Evolutionary conservation across 1,140 invertebrate species (phyloP).

Genomic region (Hydropsyche tenuis): DNA sequence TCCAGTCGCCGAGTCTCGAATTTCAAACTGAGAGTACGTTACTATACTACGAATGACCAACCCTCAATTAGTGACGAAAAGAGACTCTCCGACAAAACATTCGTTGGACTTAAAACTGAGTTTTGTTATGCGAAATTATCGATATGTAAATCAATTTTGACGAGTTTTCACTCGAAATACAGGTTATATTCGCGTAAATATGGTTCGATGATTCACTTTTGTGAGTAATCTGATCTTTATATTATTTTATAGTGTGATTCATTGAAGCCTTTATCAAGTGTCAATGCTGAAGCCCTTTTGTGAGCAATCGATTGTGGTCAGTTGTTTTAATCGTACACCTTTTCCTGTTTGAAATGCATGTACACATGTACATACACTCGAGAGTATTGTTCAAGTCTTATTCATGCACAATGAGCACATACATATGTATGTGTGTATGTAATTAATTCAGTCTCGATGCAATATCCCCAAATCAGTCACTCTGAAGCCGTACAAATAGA

Average conservation of each 20-base stretch:
- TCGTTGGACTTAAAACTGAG: no score
- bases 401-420: no score
- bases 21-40: background rate
- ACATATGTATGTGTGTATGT: background rate
- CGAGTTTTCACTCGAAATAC: no score
- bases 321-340: no score
- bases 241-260: conserved; percentile 15
- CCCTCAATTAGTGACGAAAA: background rate
- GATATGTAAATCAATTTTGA: no score
- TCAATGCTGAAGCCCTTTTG: background rate
- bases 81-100: background rate
- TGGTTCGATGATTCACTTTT: background rate
- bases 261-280: background rate
- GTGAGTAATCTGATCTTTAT: conserved; percentile 11
- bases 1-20: background rate
- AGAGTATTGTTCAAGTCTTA: no score
- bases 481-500: conserved; percentile 17
- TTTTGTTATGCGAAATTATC: no score
- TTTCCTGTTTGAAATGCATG: no score
- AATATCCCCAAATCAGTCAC: conserved; percentile 17
- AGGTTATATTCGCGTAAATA: no score
- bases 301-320: background rate
- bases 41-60: background rate
- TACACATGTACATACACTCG: no score
- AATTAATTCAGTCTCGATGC: conserved; percentile 2